Base-by-base conservation (phyloP, 2,797 vertebrate genomes). In the Molossus molossus region DNA sequence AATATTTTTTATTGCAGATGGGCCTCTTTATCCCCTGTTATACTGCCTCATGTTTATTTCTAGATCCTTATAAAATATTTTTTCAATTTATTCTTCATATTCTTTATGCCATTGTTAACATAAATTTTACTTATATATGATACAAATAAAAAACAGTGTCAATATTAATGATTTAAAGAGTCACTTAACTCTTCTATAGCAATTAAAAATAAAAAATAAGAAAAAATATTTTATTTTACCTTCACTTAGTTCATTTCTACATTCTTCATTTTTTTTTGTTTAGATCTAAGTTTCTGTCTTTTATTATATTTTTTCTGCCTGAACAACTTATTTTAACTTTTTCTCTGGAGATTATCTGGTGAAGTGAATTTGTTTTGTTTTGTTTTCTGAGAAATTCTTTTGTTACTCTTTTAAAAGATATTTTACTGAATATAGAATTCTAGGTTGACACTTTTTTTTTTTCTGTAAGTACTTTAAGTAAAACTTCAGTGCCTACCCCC, bases 331-430 rank as follows among this genome's bases (percentile, higher is more conserved):
- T 64, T 82, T 80, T 76, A 76, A 76, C 27, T 55, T 90, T 80
- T 81, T 21, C 60, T 83, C n/a, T 73, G 13, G 73, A 48, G 20
- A 94, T 73, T 29, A 0, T 58, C 17, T 91, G 18, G 62, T 67
- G 48, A 64, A 48, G 57, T 80, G 29, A 21, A 14, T 60, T 80
- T 27, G 15, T 73, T 86, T 87, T 64, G 45, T 83, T 82, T 75
- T 82, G n/a, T 77, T 87, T 95, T 76, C 53, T 70, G n/a, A 92
- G 17, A 88, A 95, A 88, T 23, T 82, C 33, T 45, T 88, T 62
- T 62, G 70, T 70, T 69, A 67, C 37, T 60, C 27, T 92, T 62
- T 62, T 77, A 21, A 72, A 85, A 53, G 45, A 62, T 62, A 62
- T 77, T 95, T 75, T 95, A 48, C 45, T 10, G 53, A 62, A 6